Evolutionary conservation across 2,888 invertebrate genomes (phyloP), one percentile per base, ranked within the genome.

Genomic region (Tetheella fluctuosa): DNA sequence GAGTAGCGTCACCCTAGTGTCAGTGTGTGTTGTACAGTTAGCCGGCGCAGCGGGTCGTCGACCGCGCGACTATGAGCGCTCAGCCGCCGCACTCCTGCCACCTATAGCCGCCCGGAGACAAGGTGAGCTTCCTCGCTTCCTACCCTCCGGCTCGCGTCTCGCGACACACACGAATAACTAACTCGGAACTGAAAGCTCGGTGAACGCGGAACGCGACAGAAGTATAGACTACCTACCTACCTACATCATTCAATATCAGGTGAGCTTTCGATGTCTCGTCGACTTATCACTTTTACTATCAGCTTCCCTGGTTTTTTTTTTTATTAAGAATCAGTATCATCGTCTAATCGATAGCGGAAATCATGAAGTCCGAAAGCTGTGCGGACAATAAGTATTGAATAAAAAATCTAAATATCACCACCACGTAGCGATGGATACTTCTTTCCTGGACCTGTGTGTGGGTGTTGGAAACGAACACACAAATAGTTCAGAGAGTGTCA

Each of bases 41-140:
- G 67, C 64, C 63, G 71, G 75, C 68, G 65, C 59, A 17, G 66
- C 79, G 78, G 90, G 89, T 89, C 90, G 87, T 76, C 88, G 89
- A 90, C 90, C 90, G 89, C 85, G 83, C 86, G 86, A 86, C 81
- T 82, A 89, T 90, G 89, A 85, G 80, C 83, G 80, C 83, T 80
- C 84, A 83, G 80, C 77, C 74, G 75, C 76, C 77, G 69, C 77
- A 71, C 78, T 70, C 77, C 74, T 71, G 70, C 65, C 68, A 70
- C 64, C 75, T 69, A 69, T 81, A 72, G 74, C 70, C 68, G 70
- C 69, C 64, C 64, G 60, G 61, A 55, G 56, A 73, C 79, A 79
- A 88, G 88, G 89, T 88, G 80, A 88, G 88, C 77, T 64, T 69
- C 72, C 66, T 57, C 53, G 52, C 59, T 59, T 56, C 65, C 61